A percentile compares a stretch with the other conserved stretches of the same genome.
phyloP scores from a whole-genome alignment of 2,797 vertebrate species.

The Aphelocoma californica region DNA sequence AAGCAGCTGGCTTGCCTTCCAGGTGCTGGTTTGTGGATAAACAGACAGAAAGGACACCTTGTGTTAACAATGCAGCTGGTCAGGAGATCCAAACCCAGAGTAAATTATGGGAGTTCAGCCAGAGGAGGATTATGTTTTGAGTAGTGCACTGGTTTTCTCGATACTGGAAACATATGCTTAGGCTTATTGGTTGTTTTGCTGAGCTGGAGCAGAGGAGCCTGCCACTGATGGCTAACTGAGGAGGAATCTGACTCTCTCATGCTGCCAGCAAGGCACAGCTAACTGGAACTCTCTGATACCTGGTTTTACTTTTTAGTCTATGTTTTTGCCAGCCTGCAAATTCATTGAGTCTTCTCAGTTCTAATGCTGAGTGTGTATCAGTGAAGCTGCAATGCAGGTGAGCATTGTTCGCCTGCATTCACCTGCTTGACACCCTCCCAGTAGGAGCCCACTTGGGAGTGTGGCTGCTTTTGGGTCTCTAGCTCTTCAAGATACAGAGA shows the following conservation, averaged over 20 bases:
- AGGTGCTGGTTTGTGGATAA: background rate
- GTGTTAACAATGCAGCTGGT: background rate
- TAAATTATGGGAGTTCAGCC: background rate
- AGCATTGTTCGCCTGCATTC: background rate
- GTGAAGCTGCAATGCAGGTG: background rate
- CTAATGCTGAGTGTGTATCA: background rate
- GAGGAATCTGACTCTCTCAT: background rate
- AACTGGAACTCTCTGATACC: accelerated
- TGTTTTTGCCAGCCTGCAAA: background rate
- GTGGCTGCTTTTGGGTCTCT: background rate
- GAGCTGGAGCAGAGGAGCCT: background rate
- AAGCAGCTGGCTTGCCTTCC: background rate
- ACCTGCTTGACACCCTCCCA: background rate
- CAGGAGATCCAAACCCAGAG: background rate
- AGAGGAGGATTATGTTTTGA: background rate
- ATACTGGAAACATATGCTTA: background rate
- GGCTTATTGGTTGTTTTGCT: background rate
- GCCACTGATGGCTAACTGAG: background rate
- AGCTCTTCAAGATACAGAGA: background rate
- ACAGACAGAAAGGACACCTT: background rate
- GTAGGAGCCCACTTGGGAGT: background rate
- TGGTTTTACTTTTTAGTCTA: background rate
- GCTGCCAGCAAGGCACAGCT: background rate
- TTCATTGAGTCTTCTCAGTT: background rate
- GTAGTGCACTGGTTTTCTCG: background rate